phyloP scores from a whole-genome alignment of 2,797 vertebrate genomes.

The Cossypha polioptera region DNA sequence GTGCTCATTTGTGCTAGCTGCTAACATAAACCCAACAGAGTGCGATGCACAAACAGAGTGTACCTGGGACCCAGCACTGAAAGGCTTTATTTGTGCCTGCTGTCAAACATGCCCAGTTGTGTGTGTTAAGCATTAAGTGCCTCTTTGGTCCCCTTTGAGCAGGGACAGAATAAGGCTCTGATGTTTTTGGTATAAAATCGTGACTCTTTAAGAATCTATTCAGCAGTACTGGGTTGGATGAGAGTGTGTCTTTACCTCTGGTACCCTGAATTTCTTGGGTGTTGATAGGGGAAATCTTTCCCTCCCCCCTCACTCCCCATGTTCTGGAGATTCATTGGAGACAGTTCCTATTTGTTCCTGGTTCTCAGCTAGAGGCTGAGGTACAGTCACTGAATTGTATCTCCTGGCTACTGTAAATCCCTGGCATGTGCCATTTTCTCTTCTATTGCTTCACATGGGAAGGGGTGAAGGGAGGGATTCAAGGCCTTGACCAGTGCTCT shows the following conservation, averaged over 20 bases:
- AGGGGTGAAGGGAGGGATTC: not conserved
- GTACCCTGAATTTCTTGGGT: not conserved
- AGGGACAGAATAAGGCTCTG: not conserved
- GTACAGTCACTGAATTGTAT: not conserved
- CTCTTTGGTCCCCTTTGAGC: not conserved
- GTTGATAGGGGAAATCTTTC: not conserved
- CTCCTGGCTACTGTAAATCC: not conserved
- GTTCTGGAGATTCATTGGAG: not conserved
- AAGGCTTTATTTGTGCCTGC: not conserved
- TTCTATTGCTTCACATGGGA: not conserved
- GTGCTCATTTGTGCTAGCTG: not conserved
- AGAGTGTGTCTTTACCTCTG: not conserved
- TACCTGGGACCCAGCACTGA: not conserved
- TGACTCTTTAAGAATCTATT: not conserved
- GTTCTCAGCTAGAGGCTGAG: not conserved
- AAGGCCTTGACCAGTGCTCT: not conserved
- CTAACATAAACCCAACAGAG: not conserved
- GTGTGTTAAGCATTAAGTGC: not conserved
- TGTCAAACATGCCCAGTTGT: not conserved
- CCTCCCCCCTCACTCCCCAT: rapidly evolving
- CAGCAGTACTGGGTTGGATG: not conserved
- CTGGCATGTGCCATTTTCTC: not conserved
- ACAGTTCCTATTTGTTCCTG: not conserved
- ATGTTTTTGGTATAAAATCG: not conserved
- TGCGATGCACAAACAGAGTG: not conserved